Evolutionary conservation across 1,140 invertebrate species (phyloP), one percentile per base, ranked within the genome.

Genomic region (Bombus turneri): DNA sequence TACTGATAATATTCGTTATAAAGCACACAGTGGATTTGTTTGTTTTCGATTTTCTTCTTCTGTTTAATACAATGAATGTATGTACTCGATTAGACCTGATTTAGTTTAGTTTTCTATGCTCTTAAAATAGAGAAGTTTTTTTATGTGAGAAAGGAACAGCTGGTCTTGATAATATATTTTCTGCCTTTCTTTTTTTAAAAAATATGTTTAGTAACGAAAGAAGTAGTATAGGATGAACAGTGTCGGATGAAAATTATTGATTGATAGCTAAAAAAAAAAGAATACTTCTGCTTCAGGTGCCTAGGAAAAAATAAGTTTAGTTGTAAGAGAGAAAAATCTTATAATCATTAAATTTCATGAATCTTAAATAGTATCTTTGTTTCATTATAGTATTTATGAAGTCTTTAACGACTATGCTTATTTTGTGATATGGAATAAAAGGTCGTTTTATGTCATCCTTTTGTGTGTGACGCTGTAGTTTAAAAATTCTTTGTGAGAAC

Each of bases 351-450:
- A 41, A 37, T 75, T 66, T 64, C 13, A 75, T 75, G 53, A 3
- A 37, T 9, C 12, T 53, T 66, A 18, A 66, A 66, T 53, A 28
- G 34, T 68, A 75, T 9, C 25, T 53, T 76, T 15, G 4, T 74
- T 72, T 73, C 2, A 68, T 34, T 31, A 68, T 76, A 76, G 10
- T 68, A 66, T 77, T 83, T 68, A 77, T 83, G 39, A 74, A 57
- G 8, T 31, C 2, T n/a, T 22, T 15, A 13, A 76, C 10, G 5
- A 28, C 18, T 43, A 72, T 64, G 2, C 3, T 25, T 53, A 37
- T 72, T 72, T 80, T 41, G 28, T 72, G 13, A 25, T 64, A 71
- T 18, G 53, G 31, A 85, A 47, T 64, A 53, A 85, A 62, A 62
- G 31, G 37, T 64, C 41, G 34, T 57, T 43, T 72, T 15, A 34